phyloP scores from a whole-genome alignment of 23 tunicate genomes.

The Botrylloides violaceus region DNA sequence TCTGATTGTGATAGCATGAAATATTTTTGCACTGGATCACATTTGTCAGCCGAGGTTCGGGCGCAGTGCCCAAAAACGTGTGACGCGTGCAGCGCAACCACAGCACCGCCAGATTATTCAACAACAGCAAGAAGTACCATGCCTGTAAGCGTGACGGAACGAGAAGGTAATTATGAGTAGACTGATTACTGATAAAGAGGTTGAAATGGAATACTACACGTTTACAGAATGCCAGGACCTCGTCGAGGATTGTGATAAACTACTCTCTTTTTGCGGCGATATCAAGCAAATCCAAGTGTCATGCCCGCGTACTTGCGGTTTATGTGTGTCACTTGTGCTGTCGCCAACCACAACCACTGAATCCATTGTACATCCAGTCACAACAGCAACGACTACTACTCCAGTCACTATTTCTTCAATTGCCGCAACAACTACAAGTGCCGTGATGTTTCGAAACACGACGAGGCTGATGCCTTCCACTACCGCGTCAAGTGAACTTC shows the following conservation, averaged over 20 bases:
- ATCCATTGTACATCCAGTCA: background rate
- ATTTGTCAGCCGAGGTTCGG: background rate
- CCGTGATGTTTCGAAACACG: too few species aligned
- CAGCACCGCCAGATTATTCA: background rate
- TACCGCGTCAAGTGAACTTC: too few species aligned
- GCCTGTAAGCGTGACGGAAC: too few species aligned
- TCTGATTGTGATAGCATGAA: slow-evolving; percentile 3
- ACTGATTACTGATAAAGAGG: too few species aligned
- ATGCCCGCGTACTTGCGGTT: slow-evolving; percentile 58
- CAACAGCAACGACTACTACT: background rate
- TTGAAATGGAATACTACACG: background rate
- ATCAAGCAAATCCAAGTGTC: slow-evolving; percentile 5
- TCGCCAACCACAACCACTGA: too few species aligned
- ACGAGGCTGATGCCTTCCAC: too few species aligned
- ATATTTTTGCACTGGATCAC: slow-evolving; percentile 6
- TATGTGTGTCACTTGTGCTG: slow-evolving; percentile 4
- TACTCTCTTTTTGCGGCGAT: background rate
- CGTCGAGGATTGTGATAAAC: background rate
- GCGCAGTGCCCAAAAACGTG: slow-evolving; percentile 15
- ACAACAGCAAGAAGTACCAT: too few species aligned
- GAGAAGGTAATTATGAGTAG: too few species aligned
- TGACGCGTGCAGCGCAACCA: slow-evolving; percentile 7
- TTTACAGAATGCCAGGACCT: background rate
- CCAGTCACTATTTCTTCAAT: too few species aligned
- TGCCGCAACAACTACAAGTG: too few species aligned